phyloP scores from a whole-genome alignment of 2,797 vertebrate species.

The Danio kyathit region DNA sequence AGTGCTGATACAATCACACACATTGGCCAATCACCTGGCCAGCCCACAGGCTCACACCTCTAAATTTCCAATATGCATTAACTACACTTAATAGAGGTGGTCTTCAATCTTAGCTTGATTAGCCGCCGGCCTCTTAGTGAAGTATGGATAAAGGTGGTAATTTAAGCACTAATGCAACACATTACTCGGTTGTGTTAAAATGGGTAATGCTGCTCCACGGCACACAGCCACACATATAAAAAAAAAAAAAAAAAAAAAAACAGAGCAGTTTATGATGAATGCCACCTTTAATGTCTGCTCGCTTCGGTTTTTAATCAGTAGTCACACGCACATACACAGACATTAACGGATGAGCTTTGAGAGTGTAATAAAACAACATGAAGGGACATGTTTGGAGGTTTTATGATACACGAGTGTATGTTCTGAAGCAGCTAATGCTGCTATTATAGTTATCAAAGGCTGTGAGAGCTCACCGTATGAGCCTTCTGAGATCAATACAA shows the following conservation, averaged over 20 bases:
- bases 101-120: constrained; percentile 54
- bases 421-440: constrained; percentile 45
- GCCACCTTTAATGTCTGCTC: constrained; percentile 28
- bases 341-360: constrained; percentile 28
- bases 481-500: constrained; percentile 51
- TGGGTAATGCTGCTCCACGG: constrained; percentile 12
- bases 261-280: constrained; percentile 41
- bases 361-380: constrained; percentile 43
- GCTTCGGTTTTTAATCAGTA: constrained; percentile 43
- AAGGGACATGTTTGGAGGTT: constrained; percentile 41
- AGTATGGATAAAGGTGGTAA: constrained; percentile 50
- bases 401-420: constrained; percentile 42
- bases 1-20: constrained; percentile 44
- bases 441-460: constrained; percentile 48
- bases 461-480: constrained; percentile 17
- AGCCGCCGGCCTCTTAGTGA: constrained; percentile 37
- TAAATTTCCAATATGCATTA: constrained; percentile 52
- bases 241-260: constrained; percentile 9
- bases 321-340: constrained; percentile 16
- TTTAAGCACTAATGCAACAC: constrained; percentile 51
- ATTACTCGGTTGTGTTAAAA: constrained; percentile 43
- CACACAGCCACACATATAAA: neutral
- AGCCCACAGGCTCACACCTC: constrained; percentile 40
- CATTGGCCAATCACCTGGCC: constrained; percentile 32
- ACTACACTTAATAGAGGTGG: constrained; percentile 48